Evolutionary conservation across 2,797 vertebrate species (phyloP).

Genomic region (Acridotheres tristis): DNA sequence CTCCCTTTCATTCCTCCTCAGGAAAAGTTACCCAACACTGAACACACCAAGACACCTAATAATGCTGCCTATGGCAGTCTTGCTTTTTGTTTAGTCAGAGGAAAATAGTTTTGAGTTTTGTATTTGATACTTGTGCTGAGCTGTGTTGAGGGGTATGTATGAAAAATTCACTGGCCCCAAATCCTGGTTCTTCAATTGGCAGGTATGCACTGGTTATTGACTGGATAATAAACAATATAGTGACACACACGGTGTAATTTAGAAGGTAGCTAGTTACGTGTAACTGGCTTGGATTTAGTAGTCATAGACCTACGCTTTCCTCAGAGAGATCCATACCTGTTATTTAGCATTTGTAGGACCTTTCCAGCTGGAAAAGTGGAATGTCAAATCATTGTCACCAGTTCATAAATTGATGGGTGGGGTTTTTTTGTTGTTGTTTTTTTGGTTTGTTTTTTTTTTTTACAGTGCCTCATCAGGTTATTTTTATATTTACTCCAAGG

Average conservation of each 20-base stretch:
- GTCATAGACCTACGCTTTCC: not conserved
- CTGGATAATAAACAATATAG: not conserved
- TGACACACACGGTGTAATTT: rapidly evolving
- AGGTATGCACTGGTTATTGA: not conserved
- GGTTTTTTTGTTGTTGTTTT: too few species aligned
- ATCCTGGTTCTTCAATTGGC: not conserved
- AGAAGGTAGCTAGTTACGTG: not conserved
- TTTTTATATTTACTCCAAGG: not conserved
- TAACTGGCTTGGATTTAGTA: not conserved
- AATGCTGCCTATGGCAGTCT: not conserved
- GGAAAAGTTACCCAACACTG: not conserved
- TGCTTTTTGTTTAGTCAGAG: not conserved
- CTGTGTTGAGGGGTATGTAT: rapidly evolving
- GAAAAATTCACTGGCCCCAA: not conserved
- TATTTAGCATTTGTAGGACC: not conserved
- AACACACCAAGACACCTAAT: not conserved
- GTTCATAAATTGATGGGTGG: not conserved
- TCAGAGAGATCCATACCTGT: not conserved
- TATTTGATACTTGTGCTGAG: not conserved
- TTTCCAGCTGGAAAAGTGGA: not conserved
- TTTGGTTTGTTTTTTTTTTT: not conserved
- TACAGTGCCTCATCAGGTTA: not conserved
- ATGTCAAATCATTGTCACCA: not conserved
- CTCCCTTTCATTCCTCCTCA: not conserved
- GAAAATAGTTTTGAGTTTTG: not conserved